Evolutionary conservation across 2,888 invertebrate species (phyloP).

Genomic region (Pterobdella sp.): DNA sequence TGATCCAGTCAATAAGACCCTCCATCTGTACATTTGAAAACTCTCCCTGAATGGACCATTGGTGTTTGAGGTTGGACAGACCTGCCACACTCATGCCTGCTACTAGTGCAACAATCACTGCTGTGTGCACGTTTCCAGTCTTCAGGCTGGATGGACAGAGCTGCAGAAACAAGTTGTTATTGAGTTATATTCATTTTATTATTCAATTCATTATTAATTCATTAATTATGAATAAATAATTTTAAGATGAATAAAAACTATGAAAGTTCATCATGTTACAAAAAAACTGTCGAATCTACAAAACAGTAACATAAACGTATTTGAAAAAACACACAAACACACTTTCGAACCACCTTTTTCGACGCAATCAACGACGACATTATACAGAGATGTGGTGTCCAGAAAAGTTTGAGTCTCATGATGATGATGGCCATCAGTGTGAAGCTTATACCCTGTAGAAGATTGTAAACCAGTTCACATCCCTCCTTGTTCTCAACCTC

Average conservation of each 20-base stretch:
- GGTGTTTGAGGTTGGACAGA: conserved; percentile 53
- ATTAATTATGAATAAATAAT: background rate
- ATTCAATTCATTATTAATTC: background rate
- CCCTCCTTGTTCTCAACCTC: background rate
- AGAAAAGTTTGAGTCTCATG: conserved; percentile 70
- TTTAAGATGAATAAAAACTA: background rate
- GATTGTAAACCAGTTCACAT: conserved; percentile 56
- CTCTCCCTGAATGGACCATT: conserved; percentile 56
- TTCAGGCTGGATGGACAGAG: conserved; percentile 1
- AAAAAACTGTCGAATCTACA: no score
- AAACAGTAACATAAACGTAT: no score
- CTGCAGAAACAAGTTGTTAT: background rate
- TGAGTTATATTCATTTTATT: background rate
- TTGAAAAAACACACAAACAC: no score
- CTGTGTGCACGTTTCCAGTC: conserved; percentile 28
- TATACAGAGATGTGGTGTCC: conserved; percentile 70
- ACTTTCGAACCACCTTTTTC: no score
- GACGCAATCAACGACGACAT: conserved; percentile 62
- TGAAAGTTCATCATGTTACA: background rate
- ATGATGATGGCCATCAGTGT: conserved; percentile 66
- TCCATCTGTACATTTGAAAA: conserved; percentile 67
- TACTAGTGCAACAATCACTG: conserved; percentile 54
- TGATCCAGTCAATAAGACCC: conserved; percentile 70
- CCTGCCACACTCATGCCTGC: conserved; percentile 58
- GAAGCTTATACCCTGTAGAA: conserved; percentile 65